Conservation (phyloP, 2,888 invertebrate species). For the Timema podura region DNA sequence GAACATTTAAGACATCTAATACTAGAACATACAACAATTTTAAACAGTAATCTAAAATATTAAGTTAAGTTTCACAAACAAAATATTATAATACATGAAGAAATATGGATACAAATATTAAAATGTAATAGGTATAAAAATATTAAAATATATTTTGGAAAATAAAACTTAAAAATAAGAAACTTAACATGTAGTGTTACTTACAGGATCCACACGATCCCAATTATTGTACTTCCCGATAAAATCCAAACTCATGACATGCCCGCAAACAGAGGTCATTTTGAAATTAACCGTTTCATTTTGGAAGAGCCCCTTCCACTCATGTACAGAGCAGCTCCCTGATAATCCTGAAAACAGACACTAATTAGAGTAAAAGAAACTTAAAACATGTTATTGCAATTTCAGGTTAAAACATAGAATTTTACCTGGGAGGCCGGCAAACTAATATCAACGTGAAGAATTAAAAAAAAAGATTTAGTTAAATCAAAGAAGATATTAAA, state of each 20-base stretch:
- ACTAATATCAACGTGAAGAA: too few species aligned
- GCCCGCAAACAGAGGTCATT: constrained; percentile 99
- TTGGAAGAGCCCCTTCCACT: constrained; percentile 83
- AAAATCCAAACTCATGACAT: constrained; percentile 96
- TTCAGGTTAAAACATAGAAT: too few species aligned
- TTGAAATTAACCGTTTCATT: constrained; percentile 71
- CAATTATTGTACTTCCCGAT: constrained; percentile 91
- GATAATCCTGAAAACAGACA: constrained; percentile 62
- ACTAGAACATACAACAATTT: not conserved
- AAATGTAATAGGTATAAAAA: not conserved
- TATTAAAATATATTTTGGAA: constrained; percentile 20
- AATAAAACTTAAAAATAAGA: not conserved
- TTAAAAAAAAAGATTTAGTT: too few species aligned
- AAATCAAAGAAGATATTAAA: too few species aligned
- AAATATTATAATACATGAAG: constrained; percentile 10
- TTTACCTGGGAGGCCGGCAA: too few species aligned
- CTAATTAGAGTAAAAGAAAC: too few species aligned
- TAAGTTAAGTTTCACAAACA: not conserved
- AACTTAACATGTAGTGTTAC: constrained; percentile 33
- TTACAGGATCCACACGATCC: constrained; percentile 94
- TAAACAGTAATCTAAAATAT: not conserved
- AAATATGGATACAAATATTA: not conserved
- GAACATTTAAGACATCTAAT: not conserved
- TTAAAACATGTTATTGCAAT: too few species aligned
- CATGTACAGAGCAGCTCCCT: constrained; percentile 88